Percentiles rank a stretch among this genome's conserved stretches.
Conservation (phyloP, 2,113 vertebrate genomes). For the Isurus oxyrinchus region DNA sequence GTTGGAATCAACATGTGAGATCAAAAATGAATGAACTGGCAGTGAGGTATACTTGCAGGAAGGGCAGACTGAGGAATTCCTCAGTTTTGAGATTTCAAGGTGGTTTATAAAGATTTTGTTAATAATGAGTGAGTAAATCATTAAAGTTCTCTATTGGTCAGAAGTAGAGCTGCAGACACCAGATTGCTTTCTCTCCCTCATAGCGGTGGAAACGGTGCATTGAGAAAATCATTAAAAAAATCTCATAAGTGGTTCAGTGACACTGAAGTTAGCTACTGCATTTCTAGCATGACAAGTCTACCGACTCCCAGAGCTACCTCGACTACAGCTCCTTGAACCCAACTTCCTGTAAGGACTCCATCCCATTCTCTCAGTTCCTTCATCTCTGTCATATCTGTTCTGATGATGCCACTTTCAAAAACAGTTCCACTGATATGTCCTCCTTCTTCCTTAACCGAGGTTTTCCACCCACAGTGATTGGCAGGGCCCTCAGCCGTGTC, state of each 20-base stretch:
- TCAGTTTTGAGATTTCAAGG: background rate
- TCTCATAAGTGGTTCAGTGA: background rate
- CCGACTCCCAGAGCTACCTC: too few species aligned
- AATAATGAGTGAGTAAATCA: background rate
- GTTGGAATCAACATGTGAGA: background rate
- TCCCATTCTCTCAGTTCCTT: too few species aligned
- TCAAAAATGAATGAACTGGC: background rate
- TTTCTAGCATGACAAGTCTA: background rate
- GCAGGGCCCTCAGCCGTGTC: too few species aligned
- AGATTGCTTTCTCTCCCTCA: too few species aligned
- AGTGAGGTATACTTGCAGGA: background rate
- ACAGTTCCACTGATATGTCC: too few species aligned
- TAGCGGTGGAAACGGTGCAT: background rate
- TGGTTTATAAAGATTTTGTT: background rate
- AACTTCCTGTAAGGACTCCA: too few species aligned
- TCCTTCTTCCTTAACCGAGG: too few species aligned
- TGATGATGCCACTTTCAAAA: too few species aligned
- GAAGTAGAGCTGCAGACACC: background rate
- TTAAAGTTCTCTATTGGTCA: background rate
- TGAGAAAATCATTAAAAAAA: background rate
- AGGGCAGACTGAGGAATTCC: background rate
- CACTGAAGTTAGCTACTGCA: background rate
- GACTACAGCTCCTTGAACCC: too few species aligned
- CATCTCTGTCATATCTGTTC: too few species aligned
- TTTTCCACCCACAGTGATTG: too few species aligned